Base-by-base conservation (phyloP, 2,113 vertebrate genomes). In the Eonycteris spelaea region DNA sequence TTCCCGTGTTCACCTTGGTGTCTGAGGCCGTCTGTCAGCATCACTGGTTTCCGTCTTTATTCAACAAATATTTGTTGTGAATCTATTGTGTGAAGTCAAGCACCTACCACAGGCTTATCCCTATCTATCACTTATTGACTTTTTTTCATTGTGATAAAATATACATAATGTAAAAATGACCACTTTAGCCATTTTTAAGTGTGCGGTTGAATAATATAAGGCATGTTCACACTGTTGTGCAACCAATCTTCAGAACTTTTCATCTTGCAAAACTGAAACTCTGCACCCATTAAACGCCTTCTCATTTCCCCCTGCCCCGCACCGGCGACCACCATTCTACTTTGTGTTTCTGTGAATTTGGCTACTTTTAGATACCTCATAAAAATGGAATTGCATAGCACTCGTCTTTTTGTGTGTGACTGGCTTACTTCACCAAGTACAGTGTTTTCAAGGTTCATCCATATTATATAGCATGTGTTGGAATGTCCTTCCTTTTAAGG, bases 241-340 rank as follows among this genome's bases (percentile, higher is more conserved):
- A 92, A 12, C 5, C 26, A 19, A 22, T 77, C 63, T 89, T 67
- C 26, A 18, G 57, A 75, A 61, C 55, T 48, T 45, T 53, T 86
- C 57, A 67, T 61, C 48, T 90, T 70, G 59, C 59, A 86, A 75
- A 85, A 53, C 30, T 70, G 8, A 30, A 59, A 93, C 48, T 90
- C 51, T 35, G 10, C 19, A n/a, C n/a, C 45, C 74, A 16, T 26
- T 86, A 74, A 74, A 61, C 26, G 28, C 38, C 26, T 51, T 26
- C 55, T 24, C 33, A 5, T 6, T 38, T 18, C 10, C 19, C 19
- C 18, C 15, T 28, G 38, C 9, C 53, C 6, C 33, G 33, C n/a
- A 21, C 16, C 67, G 65, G 13, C 18, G 16, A 38, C 67, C 68
- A 57, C 16, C 43, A 10, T 70, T 43, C 57, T 38, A 43, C 53